These are phyloP conservation scores for Zingel zingel DNA, from an alignment of 2,113 vertebrate species.

Conservation along the genomic window DNA sequence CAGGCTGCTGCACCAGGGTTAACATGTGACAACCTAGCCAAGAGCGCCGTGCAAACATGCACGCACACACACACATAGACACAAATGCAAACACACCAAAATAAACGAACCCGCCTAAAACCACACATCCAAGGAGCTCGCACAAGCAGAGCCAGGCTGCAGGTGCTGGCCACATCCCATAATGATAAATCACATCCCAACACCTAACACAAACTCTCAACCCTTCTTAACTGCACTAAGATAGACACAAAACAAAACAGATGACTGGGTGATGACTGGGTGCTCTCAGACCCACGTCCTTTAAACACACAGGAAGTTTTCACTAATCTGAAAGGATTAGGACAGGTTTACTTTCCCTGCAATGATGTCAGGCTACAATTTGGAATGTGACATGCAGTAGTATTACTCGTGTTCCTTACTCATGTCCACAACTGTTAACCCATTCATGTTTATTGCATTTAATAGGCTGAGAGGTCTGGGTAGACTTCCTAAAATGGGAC, in stretches of 20 bases:
- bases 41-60: constrained; percentile 9
- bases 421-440: neutral
- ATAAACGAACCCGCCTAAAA: constrained; percentile 6
- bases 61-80: constrained; percentile 18
- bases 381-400: constrained; percentile 10
- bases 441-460: neutral
- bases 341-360: neutral
- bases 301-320: constrained; percentile 12
- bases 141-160: constrained; percentile 33
- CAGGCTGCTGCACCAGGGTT: constrained; percentile 55
- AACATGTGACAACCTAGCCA: constrained; percentile 56
- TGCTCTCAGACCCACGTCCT: neutral
- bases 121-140: constrained; percentile 44
- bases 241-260: constrained; percentile 38
- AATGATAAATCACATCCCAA: constrained; percentile 62
- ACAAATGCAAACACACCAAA: constrained; percentile 45
- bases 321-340: constrained; percentile 22
- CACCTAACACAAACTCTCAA: constrained; percentile 44
- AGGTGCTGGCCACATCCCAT: constrained; percentile 53
- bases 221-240: constrained; percentile 7
- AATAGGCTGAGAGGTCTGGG: neutral
- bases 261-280: neutral
- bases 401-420: neutral
- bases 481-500: neutral
- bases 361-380: constrained; percentile 3